Conservation (phyloP, 2,888 invertebrate species). For the Leucania comma region DNA sequence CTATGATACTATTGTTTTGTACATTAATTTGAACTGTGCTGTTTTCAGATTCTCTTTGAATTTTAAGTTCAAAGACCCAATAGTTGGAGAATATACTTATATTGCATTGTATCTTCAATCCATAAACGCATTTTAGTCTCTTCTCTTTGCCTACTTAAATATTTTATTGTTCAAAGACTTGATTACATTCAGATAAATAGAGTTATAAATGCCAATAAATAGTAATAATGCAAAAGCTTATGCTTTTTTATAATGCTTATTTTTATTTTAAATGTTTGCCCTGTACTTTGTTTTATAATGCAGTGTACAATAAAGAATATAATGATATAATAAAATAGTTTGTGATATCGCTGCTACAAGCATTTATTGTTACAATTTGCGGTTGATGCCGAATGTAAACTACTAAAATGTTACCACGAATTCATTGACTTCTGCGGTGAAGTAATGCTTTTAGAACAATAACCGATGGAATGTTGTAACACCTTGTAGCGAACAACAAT, state of each 20-base stretch:
- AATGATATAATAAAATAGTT: background rate
- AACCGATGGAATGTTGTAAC: conserved; percentile 32
- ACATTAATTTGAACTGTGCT: too few relatives aligned
- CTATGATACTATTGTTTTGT: too few relatives aligned
- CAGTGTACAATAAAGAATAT: too few relatives aligned
- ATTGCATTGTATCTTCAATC: too few relatives aligned
- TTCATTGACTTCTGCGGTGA: conserved; percentile 45
- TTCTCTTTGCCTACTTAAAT: background rate
- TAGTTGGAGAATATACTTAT: too few relatives aligned
- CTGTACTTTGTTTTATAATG: too few relatives aligned
- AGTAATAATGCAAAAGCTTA: too few relatives aligned
- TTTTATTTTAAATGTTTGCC: too few relatives aligned
- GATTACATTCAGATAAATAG: background rate
- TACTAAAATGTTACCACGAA: conserved; percentile 50
- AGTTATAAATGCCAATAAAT: too few relatives aligned
- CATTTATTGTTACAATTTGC: conserved; percentile 36
- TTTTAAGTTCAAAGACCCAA: too few relatives aligned
- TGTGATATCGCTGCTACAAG: conserved; percentile 3
- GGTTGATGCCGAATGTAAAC: conserved; percentile 40
- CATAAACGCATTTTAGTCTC: background rate
- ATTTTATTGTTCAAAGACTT: background rate
- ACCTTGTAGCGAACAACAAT: conserved; percentile 20
- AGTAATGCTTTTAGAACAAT: conserved; percentile 27
- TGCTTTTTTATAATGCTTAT: too few relatives aligned
- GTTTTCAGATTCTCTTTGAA: too few relatives aligned